Conservation (phyloP, 2,888 invertebrate genomes). For the Eilema griseolum region DNA sequence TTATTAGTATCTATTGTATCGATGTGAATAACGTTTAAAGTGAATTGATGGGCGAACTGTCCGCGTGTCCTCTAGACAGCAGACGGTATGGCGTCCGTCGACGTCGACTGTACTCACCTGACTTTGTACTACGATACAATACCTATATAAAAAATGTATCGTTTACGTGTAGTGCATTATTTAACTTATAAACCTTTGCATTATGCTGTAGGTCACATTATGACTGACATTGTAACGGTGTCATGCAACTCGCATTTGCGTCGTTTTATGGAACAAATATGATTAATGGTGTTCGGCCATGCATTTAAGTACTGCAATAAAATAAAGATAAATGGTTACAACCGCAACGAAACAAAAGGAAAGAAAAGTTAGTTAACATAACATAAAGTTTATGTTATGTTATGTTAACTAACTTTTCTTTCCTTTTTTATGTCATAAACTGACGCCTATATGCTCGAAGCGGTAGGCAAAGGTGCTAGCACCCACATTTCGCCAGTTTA, state of each 20-base stretch:
- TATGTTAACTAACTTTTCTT: too few relatives aligned
- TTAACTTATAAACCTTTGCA: conserved; percentile 44
- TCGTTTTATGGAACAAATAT: not conserved
- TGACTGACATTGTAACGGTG: conserved; percentile 5
- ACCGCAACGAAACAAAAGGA: too few relatives aligned
- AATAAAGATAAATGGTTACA: not conserved
- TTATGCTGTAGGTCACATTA: conserved; percentile 20
- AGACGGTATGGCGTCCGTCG: conserved; percentile 70
- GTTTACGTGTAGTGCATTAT: conserved; percentile 31
- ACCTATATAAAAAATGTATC: conserved; percentile 13
- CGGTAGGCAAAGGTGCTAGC: too few relatives aligned
- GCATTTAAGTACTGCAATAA: not conserved
- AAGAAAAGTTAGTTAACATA: too few relatives aligned
- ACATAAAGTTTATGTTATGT: too few relatives aligned
- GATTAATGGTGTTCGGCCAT: not conserved
- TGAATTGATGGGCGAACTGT: conserved; percentile 56
- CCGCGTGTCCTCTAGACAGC: conserved; percentile 73
- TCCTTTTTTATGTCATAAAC: too few relatives aligned
- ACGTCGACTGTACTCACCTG: conserved; percentile 61
- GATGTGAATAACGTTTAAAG: conserved; percentile 43
- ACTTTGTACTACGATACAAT: conserved; percentile 44
- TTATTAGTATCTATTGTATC: conserved; percentile 34
- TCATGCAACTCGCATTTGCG: conserved; percentile 5
- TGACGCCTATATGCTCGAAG: too few relatives aligned
- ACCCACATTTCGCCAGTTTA: too few relatives aligned